A percentile compares a stretch with the other conserved stretches of the same genome.
Conservation (phyloP, 2,113 vertebrate species). For the rabbit (Oryctolagus cuniculus) region mOryCun1.1 NC_091439.1:52533501-52534000, state of each 20-base stretch:
- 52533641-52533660: slow-evolving; percentile 94
- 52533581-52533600: background rate
- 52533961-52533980: rapidly evolving
- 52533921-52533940: rapidly evolving
- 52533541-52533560: background rate
- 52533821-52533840: background rate
- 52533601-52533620: background rate
- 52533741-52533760: slow-evolving; percentile 87
- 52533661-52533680: slow-evolving; percentile 95
- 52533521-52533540: background rate
- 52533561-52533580: background rate
- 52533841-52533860: background rate
- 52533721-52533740: slow-evolving; percentile 90
- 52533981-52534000: background rate
- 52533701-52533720: slow-evolving; percentile 93
- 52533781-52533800: background rate
- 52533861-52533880: background rate
- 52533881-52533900: background rate
- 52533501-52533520: background rate
- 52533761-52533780: background rate
- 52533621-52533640: background rate
- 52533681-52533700: slow-evolving; percentile 93
- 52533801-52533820: background rate
- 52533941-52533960: background rate
- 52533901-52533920: background rate